Conservation (phyloP, 2,888 invertebrate genomes). For the Cotesia congregata region DNA sequence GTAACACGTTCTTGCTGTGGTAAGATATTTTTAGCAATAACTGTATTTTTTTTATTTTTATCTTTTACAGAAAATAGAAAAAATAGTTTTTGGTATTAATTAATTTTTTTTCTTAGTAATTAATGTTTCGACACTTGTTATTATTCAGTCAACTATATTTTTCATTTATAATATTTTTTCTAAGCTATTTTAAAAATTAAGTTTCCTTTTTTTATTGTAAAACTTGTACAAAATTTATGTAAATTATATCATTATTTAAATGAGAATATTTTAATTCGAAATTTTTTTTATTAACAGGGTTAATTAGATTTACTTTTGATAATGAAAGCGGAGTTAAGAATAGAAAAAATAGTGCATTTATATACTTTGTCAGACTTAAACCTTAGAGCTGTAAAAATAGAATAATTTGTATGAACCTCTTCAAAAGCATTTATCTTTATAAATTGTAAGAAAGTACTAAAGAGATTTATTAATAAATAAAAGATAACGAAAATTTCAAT, state of each 20-base stretch:
- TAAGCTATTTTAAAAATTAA: too few species aligned
- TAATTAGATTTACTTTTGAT: neutral
- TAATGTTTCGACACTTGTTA: too few species aligned
- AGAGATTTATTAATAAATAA: conserved; percentile 6
- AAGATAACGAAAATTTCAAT: conserved; percentile 32
- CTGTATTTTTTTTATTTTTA: conserved; percentile 51
- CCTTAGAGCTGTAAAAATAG: conserved; percentile 65
- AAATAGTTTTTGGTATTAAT: neutral
- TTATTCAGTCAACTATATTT: too few species aligned
- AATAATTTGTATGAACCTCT: conserved; percentile 59
- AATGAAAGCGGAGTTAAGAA: neutral
- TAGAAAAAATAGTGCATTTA: conserved; percentile 48
- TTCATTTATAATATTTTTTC: too few species aligned
- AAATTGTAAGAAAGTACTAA: conserved; percentile 19
- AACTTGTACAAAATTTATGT: too few species aligned
- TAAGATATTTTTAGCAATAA: conserved; percentile 60
- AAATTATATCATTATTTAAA: neutral
- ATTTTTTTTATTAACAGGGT: neutral
- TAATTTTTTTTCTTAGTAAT: too few species aligned
- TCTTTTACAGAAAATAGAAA: conserved; percentile 35
- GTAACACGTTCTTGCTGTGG: conserved; percentile 53
- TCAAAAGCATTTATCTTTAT: conserved; percentile 59
- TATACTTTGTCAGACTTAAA: conserved; percentile 57
- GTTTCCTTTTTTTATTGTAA: too few species aligned
- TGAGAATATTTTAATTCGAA: neutral